Percentiles rank a stretch among this genome's conserved stretches.
Conservation (phyloP, 2,113 vertebrate species). For the Brachypodius melanocephalos region DNA sequence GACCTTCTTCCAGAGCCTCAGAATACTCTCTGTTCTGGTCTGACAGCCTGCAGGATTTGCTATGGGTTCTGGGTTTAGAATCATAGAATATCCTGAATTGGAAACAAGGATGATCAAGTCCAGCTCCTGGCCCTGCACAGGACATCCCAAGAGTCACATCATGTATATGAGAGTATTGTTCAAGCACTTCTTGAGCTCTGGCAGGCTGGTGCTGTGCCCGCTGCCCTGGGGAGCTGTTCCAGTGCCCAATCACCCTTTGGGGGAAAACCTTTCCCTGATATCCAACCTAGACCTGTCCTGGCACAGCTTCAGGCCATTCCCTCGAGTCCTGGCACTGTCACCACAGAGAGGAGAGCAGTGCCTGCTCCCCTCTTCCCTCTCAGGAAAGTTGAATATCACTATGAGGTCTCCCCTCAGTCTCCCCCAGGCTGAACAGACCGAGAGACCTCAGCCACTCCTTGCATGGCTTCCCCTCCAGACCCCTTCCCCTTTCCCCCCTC, state of each 20-base stretch:
- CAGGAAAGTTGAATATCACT: not conserved
- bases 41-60: not conserved
- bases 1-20: not conserved
- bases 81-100: not conserved
- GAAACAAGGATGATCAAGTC: not conserved
- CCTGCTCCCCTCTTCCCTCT: not conserved
- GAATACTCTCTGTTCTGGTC: not conserved
- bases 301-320: not conserved
- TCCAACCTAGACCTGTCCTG: not conserved
- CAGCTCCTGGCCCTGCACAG: not conserved
- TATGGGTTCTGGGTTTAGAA: not conserved
- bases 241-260: not conserved
- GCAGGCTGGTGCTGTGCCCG: not conserved
- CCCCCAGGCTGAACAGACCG: not conserved
- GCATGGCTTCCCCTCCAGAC: not conserved
- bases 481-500: not conserved
- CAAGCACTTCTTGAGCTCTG: fast-evolving
- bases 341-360: not conserved
- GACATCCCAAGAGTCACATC: not conserved
- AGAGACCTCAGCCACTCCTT: not conserved
- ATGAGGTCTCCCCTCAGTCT: fast-evolving
- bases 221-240: not conserved
- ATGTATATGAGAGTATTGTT: fast-evolving
- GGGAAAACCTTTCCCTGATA: not conserved
- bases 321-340: not conserved